phyloP scores from a whole-genome alignment of 2,113 vertebrate genomes.

The Etia nguti region DNA sequence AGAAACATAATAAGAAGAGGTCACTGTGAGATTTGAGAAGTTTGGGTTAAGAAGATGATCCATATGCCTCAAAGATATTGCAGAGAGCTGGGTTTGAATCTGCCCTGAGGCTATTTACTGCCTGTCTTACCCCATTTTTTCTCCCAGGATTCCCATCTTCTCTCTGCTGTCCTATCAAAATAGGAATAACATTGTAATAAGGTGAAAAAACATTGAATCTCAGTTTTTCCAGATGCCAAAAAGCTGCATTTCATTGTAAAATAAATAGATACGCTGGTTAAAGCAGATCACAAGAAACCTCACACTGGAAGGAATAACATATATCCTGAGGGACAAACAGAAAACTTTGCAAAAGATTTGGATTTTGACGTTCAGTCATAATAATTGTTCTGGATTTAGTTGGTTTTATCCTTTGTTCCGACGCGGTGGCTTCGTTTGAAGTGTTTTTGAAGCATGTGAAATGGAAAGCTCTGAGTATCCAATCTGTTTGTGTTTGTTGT shows the following conservation, averaged over 20 bases:
- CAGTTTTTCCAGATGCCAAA: fast-evolving
- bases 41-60: not conserved
- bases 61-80: not conserved
- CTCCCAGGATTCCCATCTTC: not conserved
- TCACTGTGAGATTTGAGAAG: not conserved
- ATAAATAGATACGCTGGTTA: not conserved
- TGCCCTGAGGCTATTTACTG: not conserved
- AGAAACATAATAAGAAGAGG: not conserved
- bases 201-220: not conserved
- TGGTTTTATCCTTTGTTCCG: not conserved
- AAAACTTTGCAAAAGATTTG: not conserved
- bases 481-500: not conserved
- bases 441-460: not conserved
- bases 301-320: not conserved
- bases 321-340: not conserved
- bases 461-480: not conserved
- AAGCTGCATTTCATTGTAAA: not conserved
- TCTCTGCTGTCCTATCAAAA: not conserved
- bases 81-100: not conserved
- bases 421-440: not conserved
- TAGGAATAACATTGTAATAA: not conserved
- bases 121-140: not conserved
- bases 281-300: not conserved
- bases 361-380: not conserved
- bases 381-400: not conserved